Conservation (phyloP, 2,797 vertebrate species). For the Rhyacichthys aspro region DNA sequence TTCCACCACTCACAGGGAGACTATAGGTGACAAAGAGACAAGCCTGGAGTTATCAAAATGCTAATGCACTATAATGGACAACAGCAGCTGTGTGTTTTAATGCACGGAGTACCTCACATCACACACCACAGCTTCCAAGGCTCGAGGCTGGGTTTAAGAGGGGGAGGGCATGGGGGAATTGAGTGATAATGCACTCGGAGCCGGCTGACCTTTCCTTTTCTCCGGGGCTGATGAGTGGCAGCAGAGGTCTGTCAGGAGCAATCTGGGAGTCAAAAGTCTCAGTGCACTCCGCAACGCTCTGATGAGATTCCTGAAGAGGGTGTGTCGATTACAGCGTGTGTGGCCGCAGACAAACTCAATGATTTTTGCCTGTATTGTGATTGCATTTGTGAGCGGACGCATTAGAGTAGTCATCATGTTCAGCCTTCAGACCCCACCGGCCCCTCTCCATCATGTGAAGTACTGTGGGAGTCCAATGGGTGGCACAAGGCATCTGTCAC, state of each 20-base stretch:
- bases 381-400: neutral
- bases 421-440: slow-evolving; percentile 32
- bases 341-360: slow-evolving; percentile 11
- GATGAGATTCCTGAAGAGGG: neutral
- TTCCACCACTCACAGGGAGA: neutral
- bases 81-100: neutral
- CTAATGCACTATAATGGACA: slow-evolving; percentile 27
- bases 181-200: slow-evolving; percentile 32
- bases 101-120: neutral
- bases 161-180: slow-evolving; percentile 16
- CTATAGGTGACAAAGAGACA: neutral
- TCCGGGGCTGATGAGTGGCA: slow-evolving; percentile 23
- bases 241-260: slow-evolving; percentile 40
- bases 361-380: slow-evolving; percentile 27
- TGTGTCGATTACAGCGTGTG: neutral
- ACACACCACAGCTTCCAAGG: neutral
- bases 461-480: slow-evolving; percentile 17
- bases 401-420: slow-evolving; percentile 26
- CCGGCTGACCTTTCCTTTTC: slow-evolving; percentile 54
- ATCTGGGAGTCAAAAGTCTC: slow-evolving; percentile 18
- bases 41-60: slow-evolving; percentile 44
- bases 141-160: neutral
- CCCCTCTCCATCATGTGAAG: slow-evolving; percentile 56
- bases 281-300: neutral
- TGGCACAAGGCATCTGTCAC: slow-evolving; percentile 44